A percentile compares a stretch with the other conserved stretches of the same genome.
Evolutionary conservation across 2,888 invertebrate species (phyloP).

Genomic region (Criorhina ranunculi): DNA sequence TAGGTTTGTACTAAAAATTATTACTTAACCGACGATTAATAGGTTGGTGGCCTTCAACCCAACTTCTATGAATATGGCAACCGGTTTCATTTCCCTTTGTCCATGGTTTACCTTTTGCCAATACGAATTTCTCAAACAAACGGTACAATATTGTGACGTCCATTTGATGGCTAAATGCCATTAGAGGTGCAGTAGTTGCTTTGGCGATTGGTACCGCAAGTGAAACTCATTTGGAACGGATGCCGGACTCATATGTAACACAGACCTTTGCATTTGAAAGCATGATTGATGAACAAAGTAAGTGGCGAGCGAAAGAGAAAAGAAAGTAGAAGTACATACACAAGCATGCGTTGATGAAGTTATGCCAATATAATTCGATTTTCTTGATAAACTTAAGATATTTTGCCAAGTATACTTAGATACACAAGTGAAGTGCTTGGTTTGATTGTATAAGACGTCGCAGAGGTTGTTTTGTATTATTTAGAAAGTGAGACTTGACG

Average conservation of each 20-base stretch:
- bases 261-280: constrained; percentile 26
- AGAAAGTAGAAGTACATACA: constrained; percentile 14
- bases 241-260: constrained; percentile 3
- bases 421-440: neutral
- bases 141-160: neutral
- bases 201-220: constrained; percentile 20
- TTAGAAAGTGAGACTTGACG: constrained; percentile 8
- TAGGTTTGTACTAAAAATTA: neutral
- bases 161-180: constrained; percentile 13
- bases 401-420: neutral
- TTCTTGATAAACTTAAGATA: constrained; percentile 31
- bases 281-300: neutral
- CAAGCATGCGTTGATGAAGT: neutral
- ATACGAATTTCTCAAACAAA: neutral
- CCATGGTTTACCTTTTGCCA: neutral
- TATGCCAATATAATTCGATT: constrained; percentile 20
- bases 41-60: constrained; percentile 13
- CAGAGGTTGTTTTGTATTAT: neutral
- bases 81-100: constrained; percentile 7
- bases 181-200: constrained; percentile 12
- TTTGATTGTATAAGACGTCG: constrained; percentile 16
- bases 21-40: constrained; percentile 22
- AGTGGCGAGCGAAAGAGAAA: neutral
- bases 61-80: constrained; percentile 14
- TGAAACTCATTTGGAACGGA: constrained; percentile 25